phyloP scores from a whole-genome alignment of 2,888 invertebrate genomes.

The Callimorpha dominula region DNA sequence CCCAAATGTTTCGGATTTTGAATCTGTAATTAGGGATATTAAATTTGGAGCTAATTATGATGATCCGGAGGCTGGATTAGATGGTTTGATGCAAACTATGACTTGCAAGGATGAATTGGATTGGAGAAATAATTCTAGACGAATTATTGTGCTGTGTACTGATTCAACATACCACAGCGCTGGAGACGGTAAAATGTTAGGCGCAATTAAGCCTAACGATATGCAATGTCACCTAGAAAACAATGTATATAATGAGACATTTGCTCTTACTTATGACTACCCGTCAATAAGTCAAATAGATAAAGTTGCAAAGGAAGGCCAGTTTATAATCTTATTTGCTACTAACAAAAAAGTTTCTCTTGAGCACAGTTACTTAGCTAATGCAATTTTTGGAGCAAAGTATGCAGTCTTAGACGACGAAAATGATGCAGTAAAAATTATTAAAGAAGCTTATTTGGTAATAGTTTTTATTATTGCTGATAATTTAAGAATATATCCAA shows the following conservation, averaged over 20 bases:
- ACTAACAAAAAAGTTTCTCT: slow-evolving; percentile 76
- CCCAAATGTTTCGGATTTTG: slow-evolving; percentile 67
- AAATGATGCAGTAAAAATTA: slow-evolving; percentile 89
- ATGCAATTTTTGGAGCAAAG: slow-evolving; percentile 89
- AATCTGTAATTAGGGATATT: slow-evolving; percentile 24
- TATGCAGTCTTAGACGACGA: slow-evolving; percentile 76
- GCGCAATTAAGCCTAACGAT: slow-evolving; percentile 90
- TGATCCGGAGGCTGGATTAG: slow-evolving; percentile 93
- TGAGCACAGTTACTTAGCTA: slow-evolving; percentile 85
- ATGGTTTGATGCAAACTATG: slow-evolving; percentile 95
- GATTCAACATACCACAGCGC: slow-evolving; percentile 93
- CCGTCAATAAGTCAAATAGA: slow-evolving; percentile 92
- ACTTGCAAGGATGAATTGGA: slow-evolving; percentile 89
- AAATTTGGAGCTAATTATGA: slow-evolving; percentile 86
- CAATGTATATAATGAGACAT: slow-evolving; percentile 78
- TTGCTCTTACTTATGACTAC: slow-evolving; percentile 88
- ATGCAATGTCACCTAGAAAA: slow-evolving; percentile 88
- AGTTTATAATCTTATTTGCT: slow-evolving; percentile 93
- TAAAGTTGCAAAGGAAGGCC: slow-evolving; percentile 88
- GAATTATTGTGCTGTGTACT: slow-evolving; percentile 92
- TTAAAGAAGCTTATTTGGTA: slow-evolving; percentile 90
- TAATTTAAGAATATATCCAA: neutral
- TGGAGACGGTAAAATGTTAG: slow-evolving; percentile 92
- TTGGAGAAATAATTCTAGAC: slow-evolving; percentile 91
- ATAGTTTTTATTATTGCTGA: slow-evolving; percentile 28